phyloP scores from a whole-genome alignment of 2,888 invertebrate species.

The Phaedon cochleariae region DNA sequence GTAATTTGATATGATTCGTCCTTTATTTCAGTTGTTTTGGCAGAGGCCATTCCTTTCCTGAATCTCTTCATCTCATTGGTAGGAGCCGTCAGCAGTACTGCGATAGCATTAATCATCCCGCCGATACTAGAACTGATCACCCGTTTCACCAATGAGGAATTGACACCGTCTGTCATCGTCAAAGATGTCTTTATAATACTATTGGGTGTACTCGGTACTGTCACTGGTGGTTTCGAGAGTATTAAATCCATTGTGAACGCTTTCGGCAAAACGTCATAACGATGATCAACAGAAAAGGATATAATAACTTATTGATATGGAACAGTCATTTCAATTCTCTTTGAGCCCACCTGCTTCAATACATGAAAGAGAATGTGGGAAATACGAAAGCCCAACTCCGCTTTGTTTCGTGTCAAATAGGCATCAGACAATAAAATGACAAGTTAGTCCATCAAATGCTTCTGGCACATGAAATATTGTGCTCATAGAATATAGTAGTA shows the following conservation, averaged over 20 bases:
- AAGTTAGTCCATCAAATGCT: too few species aligned
- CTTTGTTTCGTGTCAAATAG: too few species aligned
- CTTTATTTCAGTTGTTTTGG: constrained; percentile 75
- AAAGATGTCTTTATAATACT: constrained; percentile 74
- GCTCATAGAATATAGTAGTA: too few species aligned
- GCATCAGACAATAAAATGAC: too few species aligned
- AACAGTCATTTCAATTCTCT: too few species aligned
- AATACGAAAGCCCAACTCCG: too few species aligned
- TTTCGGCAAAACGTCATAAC: constrained; percentile 25
- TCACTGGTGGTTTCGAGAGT: constrained; percentile 80
- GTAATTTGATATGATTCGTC: neutral
- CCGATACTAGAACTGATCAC: constrained; percentile 85
- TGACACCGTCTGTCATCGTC: constrained; percentile 61
- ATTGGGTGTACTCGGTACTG: constrained; percentile 75
- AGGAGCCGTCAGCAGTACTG: constrained; percentile 89
- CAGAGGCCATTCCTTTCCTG: constrained; percentile 86
- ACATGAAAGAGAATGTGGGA: too few species aligned
- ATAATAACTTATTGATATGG: too few species aligned
- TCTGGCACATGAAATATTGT: too few species aligned
- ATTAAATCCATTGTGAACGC: constrained; percentile 66
- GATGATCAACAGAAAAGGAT: too few species aligned
- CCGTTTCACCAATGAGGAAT: constrained; percentile 68
- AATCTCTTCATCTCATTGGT: constrained; percentile 90
- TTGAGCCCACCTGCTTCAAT: too few species aligned
- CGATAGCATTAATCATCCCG: constrained; percentile 87